These are phyloP conservation scores for Tachypleus tridentatus DNA, from an alignment of 1,140 invertebrate genomes.

Conservation along the genomic window DNA sequence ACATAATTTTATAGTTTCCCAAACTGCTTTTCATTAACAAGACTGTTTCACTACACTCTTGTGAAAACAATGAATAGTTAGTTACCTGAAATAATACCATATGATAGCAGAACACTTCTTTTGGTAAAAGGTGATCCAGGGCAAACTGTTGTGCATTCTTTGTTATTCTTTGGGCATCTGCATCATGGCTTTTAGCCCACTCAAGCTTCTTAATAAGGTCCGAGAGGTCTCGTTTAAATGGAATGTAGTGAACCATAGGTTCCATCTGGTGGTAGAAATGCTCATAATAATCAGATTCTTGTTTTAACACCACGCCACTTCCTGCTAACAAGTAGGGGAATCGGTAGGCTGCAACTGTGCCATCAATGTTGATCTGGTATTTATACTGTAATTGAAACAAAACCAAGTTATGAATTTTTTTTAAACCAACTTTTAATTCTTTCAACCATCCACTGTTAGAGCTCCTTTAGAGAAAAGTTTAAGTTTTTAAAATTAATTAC, in stretches of 20 bases:
- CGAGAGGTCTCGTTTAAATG: slow-evolving; percentile 62
- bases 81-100: slow-evolving; percentile 57
- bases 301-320: slow-evolving; percentile 77
- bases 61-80: slow-evolving; percentile 2
- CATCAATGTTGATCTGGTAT: slow-evolving; percentile 90
- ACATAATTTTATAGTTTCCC: too few relatives aligned
- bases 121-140: slow-evolving; percentile 63
- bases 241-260: slow-evolving; percentile 69
- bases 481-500: slow-evolving; percentile 4
- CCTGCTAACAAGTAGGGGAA: slow-evolving; percentile 83
- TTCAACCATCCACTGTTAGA: too few relatives aligned
- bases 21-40: too few relatives aligned
- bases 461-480: slow-evolving; percentile 1
- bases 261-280: slow-evolving; percentile 72
- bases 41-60: too few relatives aligned
- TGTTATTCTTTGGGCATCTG: slow-evolving; percentile 53
- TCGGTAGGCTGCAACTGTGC: slow-evolving; percentile 89
- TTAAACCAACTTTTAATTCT: too few relatives aligned
- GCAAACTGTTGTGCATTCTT: slow-evolving; percentile 58
- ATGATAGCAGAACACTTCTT: slow-evolving; percentile 84
- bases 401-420: background rate
- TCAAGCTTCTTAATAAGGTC: slow-evolving; percentile 60
- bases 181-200: slow-evolving; percentile 69
- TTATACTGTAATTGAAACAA: slow-evolving; percentile 58
- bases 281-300: slow-evolving; percentile 86